Conservation (phyloP, 2,797 vertebrate species). For the Echeneis naucrates region DNA sequence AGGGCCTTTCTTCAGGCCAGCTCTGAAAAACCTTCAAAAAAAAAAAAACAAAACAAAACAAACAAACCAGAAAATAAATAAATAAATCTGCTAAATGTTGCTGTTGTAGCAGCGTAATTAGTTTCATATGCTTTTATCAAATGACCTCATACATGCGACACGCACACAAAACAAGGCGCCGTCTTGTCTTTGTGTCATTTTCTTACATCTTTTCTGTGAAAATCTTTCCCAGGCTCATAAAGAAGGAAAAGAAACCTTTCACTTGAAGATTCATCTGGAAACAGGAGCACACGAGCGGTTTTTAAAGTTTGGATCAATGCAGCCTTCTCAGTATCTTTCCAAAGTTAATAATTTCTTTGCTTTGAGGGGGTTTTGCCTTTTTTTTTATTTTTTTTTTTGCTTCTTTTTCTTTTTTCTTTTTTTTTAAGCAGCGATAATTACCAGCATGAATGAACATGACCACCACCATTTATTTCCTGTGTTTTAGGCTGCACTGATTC, state of each 20-base stretch:
- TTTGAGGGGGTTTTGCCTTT: slow-evolving; percentile 58
- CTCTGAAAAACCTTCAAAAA: slow-evolving; percentile 20
- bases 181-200: slow-evolving; percentile 40
- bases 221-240: slow-evolving; percentile 37
- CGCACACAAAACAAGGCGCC: slow-evolving; percentile 19
- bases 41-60: too few species aligned
- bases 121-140: slow-evolving; percentile 43
- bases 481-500: slow-evolving; percentile 68
- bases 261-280: slow-evolving; percentile 48
- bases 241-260: slow-evolving; percentile 33
- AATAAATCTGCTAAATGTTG: slow-evolving; percentile 24
- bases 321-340: slow-evolving; percentile 54
- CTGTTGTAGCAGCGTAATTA: slow-evolving; percentile 40
- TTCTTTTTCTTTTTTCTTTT: too few species aligned
- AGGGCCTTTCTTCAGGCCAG: slow-evolving; percentile 28
- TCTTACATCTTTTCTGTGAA: slow-evolving; percentile 32
- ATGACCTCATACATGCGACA: slow-evolving; percentile 34
- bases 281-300: slow-evolving; percentile 44
- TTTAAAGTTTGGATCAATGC: slow-evolving; percentile 51
- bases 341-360: slow-evolving; percentile 75
- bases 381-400: slow-evolving; percentile 26
- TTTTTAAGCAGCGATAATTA: slow-evolving; percentile 66
- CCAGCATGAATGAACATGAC: slow-evolving; percentile 75
- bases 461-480: slow-evolving; percentile 71
- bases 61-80: too few species aligned